Percentiles rank a stretch among this genome's conserved stretches.
Conservation (phyloP, 2,797 vertebrate species). For the Crotalus adamanteus region DNA sequence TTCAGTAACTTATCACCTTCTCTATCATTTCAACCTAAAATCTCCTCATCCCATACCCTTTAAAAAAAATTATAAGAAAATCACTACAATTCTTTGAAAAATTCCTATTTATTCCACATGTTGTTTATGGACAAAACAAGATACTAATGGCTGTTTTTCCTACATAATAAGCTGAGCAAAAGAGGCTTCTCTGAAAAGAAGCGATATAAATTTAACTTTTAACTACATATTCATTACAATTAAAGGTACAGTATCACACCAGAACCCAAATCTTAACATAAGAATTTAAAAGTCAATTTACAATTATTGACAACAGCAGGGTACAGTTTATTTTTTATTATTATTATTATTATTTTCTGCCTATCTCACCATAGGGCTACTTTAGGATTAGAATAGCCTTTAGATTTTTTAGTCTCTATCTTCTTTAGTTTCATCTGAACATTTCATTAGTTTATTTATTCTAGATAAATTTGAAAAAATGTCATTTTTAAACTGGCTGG, state of each 20-base stretch:
- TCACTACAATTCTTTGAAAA: neutral
- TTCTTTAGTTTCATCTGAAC: neutral
- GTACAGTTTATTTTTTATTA: too few relatives aligned
- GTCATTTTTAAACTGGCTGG: neutral
- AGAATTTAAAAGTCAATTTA: neutral
- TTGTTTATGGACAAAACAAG: neutral
- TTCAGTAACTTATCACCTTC: neutral
- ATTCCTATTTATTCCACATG: neutral
- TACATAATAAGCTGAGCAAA: neutral
- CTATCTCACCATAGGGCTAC: too few relatives aligned
- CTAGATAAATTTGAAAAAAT: neutral
- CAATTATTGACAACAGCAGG: neutral
- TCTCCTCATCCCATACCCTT: neutral
- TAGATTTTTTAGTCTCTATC: neutral
- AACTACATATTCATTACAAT: neutral
- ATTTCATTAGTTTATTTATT: neutral
- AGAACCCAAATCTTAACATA: neutral
- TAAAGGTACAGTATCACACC: neutral
- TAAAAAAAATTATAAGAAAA: neutral
- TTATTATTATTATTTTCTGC: too few relatives aligned
- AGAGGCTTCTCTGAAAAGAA: neutral
- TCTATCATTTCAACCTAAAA: neutral
- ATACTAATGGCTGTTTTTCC: neutral
- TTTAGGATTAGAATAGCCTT: neutral
- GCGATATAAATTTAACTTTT: neutral